These are phyloP conservation scores for Homarus gammarus DNA, from an alignment of 2,888 invertebrate species.

Conservation along the genomic window DNA sequence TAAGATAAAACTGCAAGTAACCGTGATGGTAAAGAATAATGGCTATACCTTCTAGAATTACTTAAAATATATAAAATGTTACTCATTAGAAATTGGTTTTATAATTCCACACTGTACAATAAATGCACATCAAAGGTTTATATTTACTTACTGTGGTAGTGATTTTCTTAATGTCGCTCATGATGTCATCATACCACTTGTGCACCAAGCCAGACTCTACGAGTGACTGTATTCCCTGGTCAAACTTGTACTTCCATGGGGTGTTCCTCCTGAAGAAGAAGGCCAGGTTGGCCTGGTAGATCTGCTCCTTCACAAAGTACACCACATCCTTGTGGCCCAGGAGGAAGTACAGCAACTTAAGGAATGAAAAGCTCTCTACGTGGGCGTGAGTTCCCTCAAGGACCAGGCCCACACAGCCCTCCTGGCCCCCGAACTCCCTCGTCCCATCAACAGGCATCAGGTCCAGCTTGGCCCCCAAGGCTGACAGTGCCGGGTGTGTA, in stretches of 20 bases:
- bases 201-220: slow-evolving; percentile 31
- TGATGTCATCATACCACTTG: slow-evolving; percentile 37
- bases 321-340: slow-evolving; percentile 2
- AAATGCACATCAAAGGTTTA: no score
- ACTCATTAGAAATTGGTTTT: no score
- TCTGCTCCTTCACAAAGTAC: slow-evolving; percentile 41
- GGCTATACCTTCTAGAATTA: no score
- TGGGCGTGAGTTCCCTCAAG: slow-evolving; percentile 28
- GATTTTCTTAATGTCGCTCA: not conserved
- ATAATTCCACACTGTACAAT: no score
- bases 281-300: slow-evolving; percentile 31
- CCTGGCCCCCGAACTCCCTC: not conserved
- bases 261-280: slow-evolving; percentile 43
- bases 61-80: no score
- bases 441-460: not conserved
- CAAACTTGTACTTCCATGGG: slow-evolving; percentile 46
- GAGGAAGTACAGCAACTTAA: not conserved
- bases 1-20: no score
- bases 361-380: slow-evolving; percentile 33
- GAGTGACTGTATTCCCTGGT: slow-evolving; percentile 3
- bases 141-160: not conserved
- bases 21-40: no score
- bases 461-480: slow-evolving; percentile 19
- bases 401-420: slow-evolving; percentile 12
- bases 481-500: not conserved